These are phyloP conservation scores for Oreochromis niloticus DNA, from an alignment of 2,113 vertebrate genomes.

Conservation along the genomic window DNA sequence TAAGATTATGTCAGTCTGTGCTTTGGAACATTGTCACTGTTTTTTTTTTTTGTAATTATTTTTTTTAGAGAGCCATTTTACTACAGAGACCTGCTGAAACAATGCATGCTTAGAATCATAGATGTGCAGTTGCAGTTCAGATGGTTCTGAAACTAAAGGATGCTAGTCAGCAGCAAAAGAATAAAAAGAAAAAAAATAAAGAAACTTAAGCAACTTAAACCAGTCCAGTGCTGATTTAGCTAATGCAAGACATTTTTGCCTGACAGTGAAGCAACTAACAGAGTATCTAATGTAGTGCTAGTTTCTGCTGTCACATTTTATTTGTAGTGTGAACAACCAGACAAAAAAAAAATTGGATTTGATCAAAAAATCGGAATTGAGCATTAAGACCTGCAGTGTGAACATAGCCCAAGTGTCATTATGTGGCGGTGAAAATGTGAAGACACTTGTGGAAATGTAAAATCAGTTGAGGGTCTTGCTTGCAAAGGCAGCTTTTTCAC, in stretches of 20 bases:
- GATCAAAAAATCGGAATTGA: too few species aligned
- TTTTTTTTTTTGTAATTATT: background rate
- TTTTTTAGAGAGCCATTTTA: background rate
- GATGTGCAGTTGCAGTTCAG: background rate
- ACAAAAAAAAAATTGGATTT: too few species aligned
- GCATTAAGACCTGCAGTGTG: too few species aligned
- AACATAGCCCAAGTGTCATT: background rate
- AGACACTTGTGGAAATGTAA: background rate
- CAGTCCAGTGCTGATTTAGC: background rate
- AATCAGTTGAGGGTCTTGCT: background rate
- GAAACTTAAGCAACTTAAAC: background rate
- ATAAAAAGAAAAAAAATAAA: background rate
- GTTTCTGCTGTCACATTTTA: background rate
- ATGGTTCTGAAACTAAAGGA: background rate
- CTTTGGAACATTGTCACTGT: background rate
- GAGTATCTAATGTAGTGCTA: background rate
- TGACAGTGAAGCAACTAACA: background rate
- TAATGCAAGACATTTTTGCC: background rate
- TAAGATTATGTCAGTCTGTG: background rate
- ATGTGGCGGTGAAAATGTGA: background rate
- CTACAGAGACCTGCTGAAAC: background rate
- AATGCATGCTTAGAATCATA: background rate
- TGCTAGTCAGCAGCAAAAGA: background rate
- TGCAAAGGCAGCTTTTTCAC: background rate
- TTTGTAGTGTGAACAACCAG: too few species aligned